Conservation (phyloP, 2,113 vertebrate genomes). For the Sakesphorus luctuosus region DNA sequence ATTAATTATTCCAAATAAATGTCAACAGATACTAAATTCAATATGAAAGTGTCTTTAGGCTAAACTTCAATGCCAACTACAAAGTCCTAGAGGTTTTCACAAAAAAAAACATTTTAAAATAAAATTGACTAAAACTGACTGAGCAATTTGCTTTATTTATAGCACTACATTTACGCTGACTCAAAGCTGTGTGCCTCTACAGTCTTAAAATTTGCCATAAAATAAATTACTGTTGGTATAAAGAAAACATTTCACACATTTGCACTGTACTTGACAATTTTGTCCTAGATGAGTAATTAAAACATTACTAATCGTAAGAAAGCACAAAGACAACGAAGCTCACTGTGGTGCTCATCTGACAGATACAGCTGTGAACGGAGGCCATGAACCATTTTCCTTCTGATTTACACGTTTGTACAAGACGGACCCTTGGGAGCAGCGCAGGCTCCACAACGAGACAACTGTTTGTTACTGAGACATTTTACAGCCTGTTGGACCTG, state of each 20-base stretch:
- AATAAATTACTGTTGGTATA: constrained; percentile 74
- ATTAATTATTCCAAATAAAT: constrained; percentile 47
- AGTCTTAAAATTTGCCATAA: constrained; percentile 51
- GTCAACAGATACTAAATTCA: constrained; percentile 42
- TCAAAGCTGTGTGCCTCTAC: constrained; percentile 38
- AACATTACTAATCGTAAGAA: constrained; percentile 65
- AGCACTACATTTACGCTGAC: constrained; percentile 55
- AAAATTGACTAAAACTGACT: constrained; percentile 51
- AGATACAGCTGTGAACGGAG: constrained; percentile 20
- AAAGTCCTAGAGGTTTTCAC: constrained; percentile 41
- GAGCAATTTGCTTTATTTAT: constrained; percentile 49
- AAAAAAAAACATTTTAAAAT: constrained; percentile 65
- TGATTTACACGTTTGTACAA: constrained; percentile 28
- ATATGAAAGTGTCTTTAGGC: constrained; percentile 49
- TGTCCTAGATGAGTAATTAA: constrained; percentile 71
- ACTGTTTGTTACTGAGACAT: background rate
- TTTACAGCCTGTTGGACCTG: constrained; percentile 45
- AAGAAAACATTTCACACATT: constrained; percentile 53
- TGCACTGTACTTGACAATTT: constrained; percentile 40
- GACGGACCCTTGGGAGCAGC: background rate
- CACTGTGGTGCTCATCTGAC: constrained; percentile 4
- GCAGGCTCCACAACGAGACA: background rate
- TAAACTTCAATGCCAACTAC: constrained; percentile 40
- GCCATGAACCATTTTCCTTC: background rate
- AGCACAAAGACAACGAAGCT: constrained; percentile 50